A percentile compares a stretch with the other conserved stretches of the same genome.
Conservation (phyloP, 2,888 invertebrate species). For the Cataglyphis cursor region DNA sequence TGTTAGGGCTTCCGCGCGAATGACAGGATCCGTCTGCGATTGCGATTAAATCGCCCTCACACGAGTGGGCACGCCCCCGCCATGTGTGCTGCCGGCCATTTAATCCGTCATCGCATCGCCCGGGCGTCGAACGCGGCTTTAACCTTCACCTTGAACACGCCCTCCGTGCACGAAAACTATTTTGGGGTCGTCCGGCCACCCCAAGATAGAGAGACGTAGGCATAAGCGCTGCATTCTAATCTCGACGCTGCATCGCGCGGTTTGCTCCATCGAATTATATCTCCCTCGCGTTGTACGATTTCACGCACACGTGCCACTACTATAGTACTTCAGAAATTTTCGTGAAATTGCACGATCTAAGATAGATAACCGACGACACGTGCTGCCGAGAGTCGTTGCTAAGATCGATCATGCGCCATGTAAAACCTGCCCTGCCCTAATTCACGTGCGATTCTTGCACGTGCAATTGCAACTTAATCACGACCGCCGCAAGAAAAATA, state of each 20-base stretch:
- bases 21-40: slow-evolving; percentile 51
- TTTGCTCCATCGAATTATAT: slow-evolving; percentile 76
- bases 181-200: slow-evolving; percentile 68
- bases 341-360: slow-evolving; percentile 24
- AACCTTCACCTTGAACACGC: slow-evolving; percentile 76
- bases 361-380: slow-evolving; percentile 7
- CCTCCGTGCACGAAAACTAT: slow-evolving; percentile 68
- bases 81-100: slow-evolving; percentile 53
- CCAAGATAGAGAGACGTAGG: slow-evolving; percentile 32
- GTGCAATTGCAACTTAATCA: slow-evolving; percentile 3
- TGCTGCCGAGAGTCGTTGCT: slow-evolving; percentile 9
- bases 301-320: slow-evolving; percentile 16
- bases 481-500: background rate
- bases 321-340: slow-evolving; percentile 25
- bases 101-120: slow-evolving; percentile 67
- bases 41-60: slow-evolving; percentile 55
- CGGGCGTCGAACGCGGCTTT: slow-evolving; percentile 64
- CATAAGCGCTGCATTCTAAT: slow-evolving; percentile 62
- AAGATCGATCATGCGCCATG: slow-evolving; percentile 1
- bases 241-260: slow-evolving; percentile 59
- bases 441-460: slow-evolving; percentile 32
- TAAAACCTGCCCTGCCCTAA: slow-evolving; percentile 28
- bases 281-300: background rate
- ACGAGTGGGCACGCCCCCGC: slow-evolving; percentile 32
- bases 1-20: slow-evolving; percentile 42